These are phyloP conservation scores for Megaleporinus macrocephalus DNA, from an alignment of 2,113 vertebrate genomes.

Conservation along the genomic window DNA sequence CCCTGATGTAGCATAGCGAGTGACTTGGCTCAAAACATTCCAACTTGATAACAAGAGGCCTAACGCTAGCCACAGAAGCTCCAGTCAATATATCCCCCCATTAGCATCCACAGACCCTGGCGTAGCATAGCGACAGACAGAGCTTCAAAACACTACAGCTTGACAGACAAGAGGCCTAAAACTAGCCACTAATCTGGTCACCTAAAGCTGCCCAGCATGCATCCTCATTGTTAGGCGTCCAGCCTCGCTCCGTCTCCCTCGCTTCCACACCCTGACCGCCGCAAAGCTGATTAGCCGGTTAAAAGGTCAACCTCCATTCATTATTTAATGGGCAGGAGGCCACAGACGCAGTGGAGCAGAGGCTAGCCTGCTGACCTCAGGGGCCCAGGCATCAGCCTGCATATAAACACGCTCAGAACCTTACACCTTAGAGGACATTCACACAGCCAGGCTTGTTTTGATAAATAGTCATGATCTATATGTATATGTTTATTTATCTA, in stretches of 20 bases:
- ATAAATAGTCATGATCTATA: too few species aligned
- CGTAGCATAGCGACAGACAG: conserved; percentile 39
- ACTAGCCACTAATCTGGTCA: conserved; percentile 60
- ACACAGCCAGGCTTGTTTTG: neutral
- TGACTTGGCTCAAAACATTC: neutral
- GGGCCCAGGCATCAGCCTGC: conserved; percentile 60
- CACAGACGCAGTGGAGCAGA: conserved; percentile 54
- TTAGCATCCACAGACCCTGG: conserved; percentile 5
- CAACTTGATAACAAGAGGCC: too few species aligned
- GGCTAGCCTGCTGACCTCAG: conserved; percentile 72
- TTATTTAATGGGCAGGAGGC: conserved; percentile 77
- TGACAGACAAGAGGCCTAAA: conserved; percentile 47
- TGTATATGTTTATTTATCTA: too few species aligned
- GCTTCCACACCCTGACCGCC: conserved; percentile 43
- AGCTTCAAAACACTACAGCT: conserved; percentile 34
- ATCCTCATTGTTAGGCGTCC: conserved; percentile 43
- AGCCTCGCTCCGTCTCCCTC: neutral
- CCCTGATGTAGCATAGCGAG: too few species aligned
- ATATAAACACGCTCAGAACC: conserved; percentile 65
- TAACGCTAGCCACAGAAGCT: neutral
- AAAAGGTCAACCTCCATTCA: conserved; percentile 74
- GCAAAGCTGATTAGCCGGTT: conserved; percentile 76
- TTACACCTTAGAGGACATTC: neutral
- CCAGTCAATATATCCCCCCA: neutral
- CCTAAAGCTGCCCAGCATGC: conserved; percentile 41